These are phyloP conservation scores for Frieseomelitta varia DNA, from an alignment of 1,140 invertebrate genomes.

Conservation along the genomic window DNA sequence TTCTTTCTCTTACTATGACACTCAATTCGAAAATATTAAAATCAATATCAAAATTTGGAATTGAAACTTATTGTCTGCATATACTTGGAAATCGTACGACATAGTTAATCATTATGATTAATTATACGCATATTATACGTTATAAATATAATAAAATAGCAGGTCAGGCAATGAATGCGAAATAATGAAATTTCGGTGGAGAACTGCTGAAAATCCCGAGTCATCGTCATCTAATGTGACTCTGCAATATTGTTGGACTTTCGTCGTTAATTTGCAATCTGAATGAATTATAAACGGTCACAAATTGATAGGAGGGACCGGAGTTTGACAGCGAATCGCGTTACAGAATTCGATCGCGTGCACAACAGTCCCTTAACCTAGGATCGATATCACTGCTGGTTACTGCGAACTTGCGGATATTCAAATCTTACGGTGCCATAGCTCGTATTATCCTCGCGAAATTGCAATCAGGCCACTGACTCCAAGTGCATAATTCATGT, in stretches of 20 bases:
- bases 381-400: conserved; percentile 79
- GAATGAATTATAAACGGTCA: conserved; percentile 21
- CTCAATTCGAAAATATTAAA: background rate
- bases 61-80: background rate
- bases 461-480: conserved; percentile 56
- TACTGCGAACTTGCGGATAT: conserved; percentile 73
- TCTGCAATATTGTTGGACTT: background rate
- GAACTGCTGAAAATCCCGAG: background rate
- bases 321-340: conserved; percentile 57
- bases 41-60: background rate
- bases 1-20: no score
- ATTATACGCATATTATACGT: background rate
- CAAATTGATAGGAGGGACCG: conserved; percentile 43
- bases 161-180: background rate
- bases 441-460: conserved; percentile 64
- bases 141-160: background rate
- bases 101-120: background rate
- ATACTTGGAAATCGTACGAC: background rate
- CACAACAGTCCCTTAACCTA: conserved; percentile 66
- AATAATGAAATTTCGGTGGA: background rate
- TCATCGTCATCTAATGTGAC: background rate
- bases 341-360: conserved; percentile 77
- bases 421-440: conserved; percentile 70
- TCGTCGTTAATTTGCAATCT: conserved; percentile 11
- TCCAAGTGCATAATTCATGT: conserved; percentile 23